Conservation (phyloP, 2,113 vertebrate species). For the Eira barbara region DNA sequence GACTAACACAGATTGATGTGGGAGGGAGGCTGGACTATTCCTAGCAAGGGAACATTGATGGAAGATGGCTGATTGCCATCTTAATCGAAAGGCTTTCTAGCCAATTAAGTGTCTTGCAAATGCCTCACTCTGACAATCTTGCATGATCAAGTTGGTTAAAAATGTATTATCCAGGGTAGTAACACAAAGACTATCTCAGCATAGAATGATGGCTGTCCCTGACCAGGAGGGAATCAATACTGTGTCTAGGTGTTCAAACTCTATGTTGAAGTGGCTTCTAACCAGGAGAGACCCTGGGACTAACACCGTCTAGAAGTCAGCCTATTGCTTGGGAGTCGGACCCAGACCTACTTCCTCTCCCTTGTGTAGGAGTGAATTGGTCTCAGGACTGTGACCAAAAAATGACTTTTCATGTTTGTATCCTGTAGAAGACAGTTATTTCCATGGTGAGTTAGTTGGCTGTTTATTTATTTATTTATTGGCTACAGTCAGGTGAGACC, state of each 20-base stretch:
- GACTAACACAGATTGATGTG: background rate
- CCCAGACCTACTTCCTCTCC: background rate
- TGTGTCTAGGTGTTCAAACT: background rate
- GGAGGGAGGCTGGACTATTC: background rate
- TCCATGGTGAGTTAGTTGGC: background rate
- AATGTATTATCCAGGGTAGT: background rate
- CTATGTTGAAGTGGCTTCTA: background rate
- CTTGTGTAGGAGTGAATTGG: background rate
- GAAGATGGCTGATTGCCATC: slow-evolving; percentile 2
- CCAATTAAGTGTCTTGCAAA: background rate
- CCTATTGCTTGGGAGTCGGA: background rate
- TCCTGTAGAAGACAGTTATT: background rate
- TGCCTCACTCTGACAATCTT: background rate
- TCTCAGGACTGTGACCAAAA: background rate
- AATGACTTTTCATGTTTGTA: background rate
- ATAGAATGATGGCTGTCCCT: background rate
- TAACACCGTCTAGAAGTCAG: background rate
- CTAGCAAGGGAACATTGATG: background rate
- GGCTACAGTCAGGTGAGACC: background rate
- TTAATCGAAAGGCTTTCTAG: slow-evolving; percentile 41
- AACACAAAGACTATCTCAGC: background rate
- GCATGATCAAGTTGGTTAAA: background rate
- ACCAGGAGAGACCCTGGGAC: background rate
- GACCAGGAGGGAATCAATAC: background rate
- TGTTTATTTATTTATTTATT: background rate